Conservation (phyloP, 2,888 invertebrate species). For the Notodonta ziczac region DNA sequence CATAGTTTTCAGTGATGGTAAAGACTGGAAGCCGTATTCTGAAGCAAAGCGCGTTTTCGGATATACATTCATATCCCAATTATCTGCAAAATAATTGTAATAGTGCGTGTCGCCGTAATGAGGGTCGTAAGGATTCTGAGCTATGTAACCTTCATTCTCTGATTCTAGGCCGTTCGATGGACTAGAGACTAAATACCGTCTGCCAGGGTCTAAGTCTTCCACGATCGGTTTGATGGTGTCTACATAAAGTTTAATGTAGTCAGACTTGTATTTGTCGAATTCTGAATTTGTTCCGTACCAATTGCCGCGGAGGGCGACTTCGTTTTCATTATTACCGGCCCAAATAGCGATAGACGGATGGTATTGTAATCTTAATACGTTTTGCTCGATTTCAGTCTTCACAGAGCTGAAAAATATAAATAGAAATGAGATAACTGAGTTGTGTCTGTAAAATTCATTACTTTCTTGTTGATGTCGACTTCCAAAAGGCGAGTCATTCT, state of each 20-base stretch:
- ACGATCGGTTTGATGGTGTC: constrained; percentile 89
- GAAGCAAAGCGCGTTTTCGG: constrained; percentile 95
- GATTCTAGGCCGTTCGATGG: constrained; percentile 94
- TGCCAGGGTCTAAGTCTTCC: constrained; percentile 83
- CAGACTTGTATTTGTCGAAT: constrained; percentile 85
- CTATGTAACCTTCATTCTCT: constrained; percentile 90
- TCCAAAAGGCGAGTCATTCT: not conserved
- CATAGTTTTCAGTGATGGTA: constrained; percentile 90
- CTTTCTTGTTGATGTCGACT: no score
- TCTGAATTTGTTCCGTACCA: constrained; percentile 88
- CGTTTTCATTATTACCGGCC: constrained; percentile 99
- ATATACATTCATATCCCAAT: constrained; percentile 91
- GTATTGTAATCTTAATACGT: constrained; percentile 91
- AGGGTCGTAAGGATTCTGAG: constrained; percentile 90
- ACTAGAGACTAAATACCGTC: constrained; percentile 93
- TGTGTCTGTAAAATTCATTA: no score
- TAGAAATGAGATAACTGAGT: no score
- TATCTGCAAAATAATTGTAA: constrained; percentile 93
- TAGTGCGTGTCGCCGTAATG: constrained; percentile 96
- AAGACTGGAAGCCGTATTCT: constrained; percentile 97
- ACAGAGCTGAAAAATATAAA: constrained; percentile 83
- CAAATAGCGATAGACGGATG: constrained; percentile 95
- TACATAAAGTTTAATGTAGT: constrained; percentile 94
- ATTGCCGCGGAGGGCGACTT: constrained; percentile 92
- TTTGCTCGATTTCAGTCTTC: constrained; percentile 90